A percentile compares a stretch with the other conserved stretches of the same genome.
Evolutionary conservation across 2,113 vertebrate species (phyloP).

Genomic region (Todiramphus chloris): DNA sequence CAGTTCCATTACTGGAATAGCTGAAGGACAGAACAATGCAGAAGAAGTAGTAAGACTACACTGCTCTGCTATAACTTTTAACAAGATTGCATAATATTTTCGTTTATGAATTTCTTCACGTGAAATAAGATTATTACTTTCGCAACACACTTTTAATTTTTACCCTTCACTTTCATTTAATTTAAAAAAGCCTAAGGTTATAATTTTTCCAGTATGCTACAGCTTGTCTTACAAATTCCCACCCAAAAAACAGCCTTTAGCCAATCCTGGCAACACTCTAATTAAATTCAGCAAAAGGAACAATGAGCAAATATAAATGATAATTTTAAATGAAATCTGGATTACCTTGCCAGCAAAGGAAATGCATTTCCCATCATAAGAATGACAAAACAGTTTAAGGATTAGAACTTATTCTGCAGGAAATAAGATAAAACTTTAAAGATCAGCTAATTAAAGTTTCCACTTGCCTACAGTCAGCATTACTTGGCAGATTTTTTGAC

Average conservation of each 20-base stretch:
- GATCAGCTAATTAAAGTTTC: constrained; percentile 8
- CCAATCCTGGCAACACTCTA: background rate
- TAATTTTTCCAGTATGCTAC: background rate
- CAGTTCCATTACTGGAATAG: background rate
- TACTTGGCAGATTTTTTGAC: background rate
- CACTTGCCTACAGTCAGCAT: background rate
- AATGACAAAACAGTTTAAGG: background rate
- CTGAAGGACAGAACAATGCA: background rate
- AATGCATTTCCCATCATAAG: background rate
- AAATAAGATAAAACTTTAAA: background rate
- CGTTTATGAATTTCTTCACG: background rate
- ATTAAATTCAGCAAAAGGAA: constrained; percentile 36
- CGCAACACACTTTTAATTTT: background rate
- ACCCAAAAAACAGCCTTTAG: background rate
- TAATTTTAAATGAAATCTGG: constrained; percentile 14
- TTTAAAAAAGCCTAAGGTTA: constrained; percentile 22
- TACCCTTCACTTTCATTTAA: constrained; percentile 8
- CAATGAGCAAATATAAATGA: constrained; percentile 9
- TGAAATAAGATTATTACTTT: background rate
- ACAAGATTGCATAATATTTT: background rate
- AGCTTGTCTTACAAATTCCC: background rate
- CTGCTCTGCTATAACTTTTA: background rate
- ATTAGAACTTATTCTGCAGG: background rate
- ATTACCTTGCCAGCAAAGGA: background rate
- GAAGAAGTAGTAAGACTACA: background rate